These are phyloP conservation scores for Hephaestus fuliginosus DNA, from an alignment of 2,797 vertebrate genomes.

Conservation along the genomic window DNA sequence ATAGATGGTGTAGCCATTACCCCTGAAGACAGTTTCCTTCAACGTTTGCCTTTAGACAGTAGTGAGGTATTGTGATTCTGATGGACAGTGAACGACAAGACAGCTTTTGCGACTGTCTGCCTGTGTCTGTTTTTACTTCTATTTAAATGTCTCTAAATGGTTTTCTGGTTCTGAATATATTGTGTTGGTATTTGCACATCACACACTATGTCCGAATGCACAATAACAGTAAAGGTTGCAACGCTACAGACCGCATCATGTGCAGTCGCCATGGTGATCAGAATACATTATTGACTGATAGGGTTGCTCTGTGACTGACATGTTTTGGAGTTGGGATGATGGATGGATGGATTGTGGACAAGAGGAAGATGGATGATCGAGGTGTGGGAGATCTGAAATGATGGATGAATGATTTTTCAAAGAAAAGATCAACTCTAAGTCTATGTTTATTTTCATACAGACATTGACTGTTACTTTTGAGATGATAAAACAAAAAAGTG, in stretches of 20 bases:
- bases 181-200: conserved; percentile 17
- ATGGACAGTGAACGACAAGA: not conserved
- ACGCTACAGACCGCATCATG: not conserved
- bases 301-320: conserved; percentile 3
- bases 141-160: not conserved
- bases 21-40: not conserved
- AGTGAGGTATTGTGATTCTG: not conserved
- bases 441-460: not conserved
- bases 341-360: not conserved
- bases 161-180: conserved; percentile 13
- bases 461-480: not conserved
- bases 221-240: conserved; percentile 3
- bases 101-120: not conserved
- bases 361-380: not conserved
- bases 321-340: not conserved
- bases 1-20: not conserved
- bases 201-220: not conserved
- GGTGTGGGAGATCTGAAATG: not conserved
- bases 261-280: conserved; percentile 27
- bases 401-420: not conserved
- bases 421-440: not conserved
- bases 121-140: not conserved
- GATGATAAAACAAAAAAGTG: not conserved
- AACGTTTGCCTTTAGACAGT: not conserved
- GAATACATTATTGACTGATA: not conserved